Conservation (phyloP, 2,888 invertebrate species). For the Rugalucina vietnamica region DNA sequence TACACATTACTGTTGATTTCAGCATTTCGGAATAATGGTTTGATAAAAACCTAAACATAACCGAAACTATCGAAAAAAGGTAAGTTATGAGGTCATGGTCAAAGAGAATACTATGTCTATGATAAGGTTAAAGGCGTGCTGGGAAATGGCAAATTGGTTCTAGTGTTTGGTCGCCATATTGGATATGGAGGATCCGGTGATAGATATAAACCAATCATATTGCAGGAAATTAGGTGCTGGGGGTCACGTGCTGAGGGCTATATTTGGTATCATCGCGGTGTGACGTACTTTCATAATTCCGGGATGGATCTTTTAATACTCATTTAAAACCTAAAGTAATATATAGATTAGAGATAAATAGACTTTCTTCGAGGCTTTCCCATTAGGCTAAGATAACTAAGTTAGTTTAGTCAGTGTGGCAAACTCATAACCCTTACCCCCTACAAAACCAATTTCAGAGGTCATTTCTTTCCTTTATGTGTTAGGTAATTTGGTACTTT, state of each 20-base stretch:
- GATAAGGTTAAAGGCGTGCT: constrained; percentile 68
- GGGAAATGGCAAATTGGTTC: constrained; percentile 60
- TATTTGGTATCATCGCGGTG: constrained; percentile 44
- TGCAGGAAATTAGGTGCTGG: constrained; percentile 76
- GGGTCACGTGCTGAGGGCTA: constrained; percentile 70
- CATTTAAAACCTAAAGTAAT: constrained; percentile 53
- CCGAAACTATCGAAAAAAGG: constrained; percentile 1
- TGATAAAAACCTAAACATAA: constrained; percentile 54
- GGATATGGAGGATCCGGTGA: constrained; percentile 70
- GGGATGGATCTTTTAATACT: constrained; percentile 61
- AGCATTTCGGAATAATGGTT: constrained; percentile 55
- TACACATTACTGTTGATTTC: constrained; percentile 56
- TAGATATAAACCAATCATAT: constrained; percentile 71
- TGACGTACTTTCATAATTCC: constrained; percentile 47
- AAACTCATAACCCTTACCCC: neutral
- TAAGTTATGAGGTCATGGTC: neutral
- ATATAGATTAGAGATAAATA: constrained; percentile 2
- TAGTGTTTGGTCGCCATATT: constrained; percentile 71
- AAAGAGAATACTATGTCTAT: constrained; percentile 54
- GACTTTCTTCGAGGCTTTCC: constrained; percentile 49
- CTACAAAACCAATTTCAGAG: neutral
- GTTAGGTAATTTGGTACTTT: neutral
- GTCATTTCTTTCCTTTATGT: neutral
- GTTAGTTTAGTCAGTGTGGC: neutral
- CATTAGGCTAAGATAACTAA: constrained; percentile 30